Percentiles rank a stretch among this genome's conserved stretches.
Conservation (phyloP, 2,888 invertebrate species). For the Asteroscopus sphinx region DNA sequence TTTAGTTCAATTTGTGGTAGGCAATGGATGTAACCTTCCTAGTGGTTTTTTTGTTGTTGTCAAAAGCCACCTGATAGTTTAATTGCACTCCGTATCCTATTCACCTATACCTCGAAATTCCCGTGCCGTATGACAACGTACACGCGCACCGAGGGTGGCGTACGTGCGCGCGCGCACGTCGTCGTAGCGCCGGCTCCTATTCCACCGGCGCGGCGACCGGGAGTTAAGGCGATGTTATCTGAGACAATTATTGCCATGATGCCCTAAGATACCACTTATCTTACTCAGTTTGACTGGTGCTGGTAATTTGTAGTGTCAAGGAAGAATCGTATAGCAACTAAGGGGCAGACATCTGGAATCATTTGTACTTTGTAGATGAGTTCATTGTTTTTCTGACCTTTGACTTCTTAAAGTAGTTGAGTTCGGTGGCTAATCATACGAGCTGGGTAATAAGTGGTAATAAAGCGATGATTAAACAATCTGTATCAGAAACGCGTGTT, state of each 20-base stretch:
- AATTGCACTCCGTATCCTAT: too few species aligned
- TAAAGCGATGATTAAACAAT: too few species aligned
- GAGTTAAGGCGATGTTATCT: conserved; percentile 70
- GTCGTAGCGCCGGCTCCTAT: conserved; percentile 66
- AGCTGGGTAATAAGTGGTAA: too few species aligned
- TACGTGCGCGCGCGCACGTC: conserved; percentile 85
- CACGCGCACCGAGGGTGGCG: conserved; percentile 70
- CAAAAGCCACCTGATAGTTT: too few species aligned
- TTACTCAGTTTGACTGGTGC: conserved; percentile 9
- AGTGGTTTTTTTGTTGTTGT: too few species aligned
- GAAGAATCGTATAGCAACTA: conserved; percentile 20
- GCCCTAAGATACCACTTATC: conserved; percentile 38
- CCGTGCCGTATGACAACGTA: conserved; percentile 64
- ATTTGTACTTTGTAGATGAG: background rate
- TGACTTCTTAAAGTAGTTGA: too few species aligned
- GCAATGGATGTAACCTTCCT: too few species aligned
- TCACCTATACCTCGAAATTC: background rate
- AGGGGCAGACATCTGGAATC: conserved; percentile 16
- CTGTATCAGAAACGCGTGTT: too few species aligned
- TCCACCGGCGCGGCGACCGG: conserved; percentile 58
- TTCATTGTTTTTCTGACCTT: too few species aligned
- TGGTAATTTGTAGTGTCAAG: conserved; percentile 10
- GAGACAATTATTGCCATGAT: conserved; percentile 48
- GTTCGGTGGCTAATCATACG: too few species aligned
- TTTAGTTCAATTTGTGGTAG: too few species aligned